Evolutionary conservation across 1,140 invertebrate genomes (phyloP).

Genomic region (Platyscapa corneri): DNA sequence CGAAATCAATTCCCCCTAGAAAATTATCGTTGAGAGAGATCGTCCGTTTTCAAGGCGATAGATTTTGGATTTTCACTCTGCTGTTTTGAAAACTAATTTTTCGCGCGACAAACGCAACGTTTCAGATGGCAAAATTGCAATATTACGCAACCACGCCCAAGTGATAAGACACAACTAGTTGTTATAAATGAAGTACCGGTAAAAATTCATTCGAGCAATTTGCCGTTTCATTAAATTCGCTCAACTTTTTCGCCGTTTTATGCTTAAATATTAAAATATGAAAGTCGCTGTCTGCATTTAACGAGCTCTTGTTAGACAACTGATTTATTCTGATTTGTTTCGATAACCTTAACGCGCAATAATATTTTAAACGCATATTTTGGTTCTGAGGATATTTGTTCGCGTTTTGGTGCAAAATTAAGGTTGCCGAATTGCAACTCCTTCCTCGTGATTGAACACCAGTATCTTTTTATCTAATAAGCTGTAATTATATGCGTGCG

Average conservation of each 20-base stretch:
- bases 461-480: not conserved
- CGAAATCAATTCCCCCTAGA: too few species aligned
- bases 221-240: not conserved
- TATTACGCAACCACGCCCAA: too few species aligned
- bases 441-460: not conserved
- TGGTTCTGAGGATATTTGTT: not conserved
- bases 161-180: too few species aligned
- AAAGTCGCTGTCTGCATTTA: not conserved
- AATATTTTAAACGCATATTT: not conserved
- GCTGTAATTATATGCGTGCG: not conserved
- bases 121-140: too few species aligned
- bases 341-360: not conserved
- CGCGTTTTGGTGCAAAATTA: not conserved
- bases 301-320: not conserved
- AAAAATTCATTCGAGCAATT: not conserved
- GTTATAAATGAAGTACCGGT: too few species aligned
- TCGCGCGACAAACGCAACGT: too few species aligned
- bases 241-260: not conserved
- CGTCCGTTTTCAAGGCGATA: too few species aligned
- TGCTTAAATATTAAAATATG: not conserved
- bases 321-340: conserved; percentile 8
- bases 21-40: too few species aligned
- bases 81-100: too few species aligned
- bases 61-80: too few species aligned
- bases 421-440: not conserved